A percentile compares a stretch with the other conserved stretches of the same genome.
Evolutionary conservation across 2,888 invertebrate species (phyloP).

Genomic region (Lutraria lutraria): DNA sequence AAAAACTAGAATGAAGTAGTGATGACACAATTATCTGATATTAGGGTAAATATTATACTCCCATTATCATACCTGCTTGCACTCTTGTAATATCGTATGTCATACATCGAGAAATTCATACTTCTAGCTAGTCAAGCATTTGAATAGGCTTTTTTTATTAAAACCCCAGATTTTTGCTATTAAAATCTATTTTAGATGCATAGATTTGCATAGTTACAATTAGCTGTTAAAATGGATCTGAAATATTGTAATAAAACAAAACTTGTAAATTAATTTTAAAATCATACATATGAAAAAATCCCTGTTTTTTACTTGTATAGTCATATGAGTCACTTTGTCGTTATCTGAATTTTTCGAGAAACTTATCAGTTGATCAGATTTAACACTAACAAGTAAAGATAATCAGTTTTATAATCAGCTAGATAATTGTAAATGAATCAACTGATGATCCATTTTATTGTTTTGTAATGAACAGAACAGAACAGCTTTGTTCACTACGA

Average conservation of each 20-base stretch:
- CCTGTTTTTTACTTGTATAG: background rate
- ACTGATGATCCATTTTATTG: background rate
- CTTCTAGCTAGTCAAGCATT: no score
- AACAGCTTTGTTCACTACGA: conserved; percentile 3
- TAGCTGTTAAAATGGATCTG: background rate
- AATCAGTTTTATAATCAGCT: background rate
- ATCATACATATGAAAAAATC: background rate
- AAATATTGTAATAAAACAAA: background rate
- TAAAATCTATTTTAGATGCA: background rate
- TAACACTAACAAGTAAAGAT: background rate
- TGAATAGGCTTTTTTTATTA: no score
- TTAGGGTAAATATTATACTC: background rate
- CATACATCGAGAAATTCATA: no score
- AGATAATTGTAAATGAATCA: background rate
- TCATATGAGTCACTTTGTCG: background rate
- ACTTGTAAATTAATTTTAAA: background rate
- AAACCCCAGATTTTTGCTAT: background rate
- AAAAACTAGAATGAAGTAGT: background rate
- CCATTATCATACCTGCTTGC: background rate
- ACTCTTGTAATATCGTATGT: no score
- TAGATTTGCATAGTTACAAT: background rate
- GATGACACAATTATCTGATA: background rate
- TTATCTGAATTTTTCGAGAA: conserved; percentile 9
- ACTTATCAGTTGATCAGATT: background rate
- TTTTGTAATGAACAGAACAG: background rate